Percentiles rank a stretch among this genome's conserved stretches.
phyloP scores from a whole-genome alignment of 1,140 invertebrate genomes.

The Chelonus insularis region DNA sequence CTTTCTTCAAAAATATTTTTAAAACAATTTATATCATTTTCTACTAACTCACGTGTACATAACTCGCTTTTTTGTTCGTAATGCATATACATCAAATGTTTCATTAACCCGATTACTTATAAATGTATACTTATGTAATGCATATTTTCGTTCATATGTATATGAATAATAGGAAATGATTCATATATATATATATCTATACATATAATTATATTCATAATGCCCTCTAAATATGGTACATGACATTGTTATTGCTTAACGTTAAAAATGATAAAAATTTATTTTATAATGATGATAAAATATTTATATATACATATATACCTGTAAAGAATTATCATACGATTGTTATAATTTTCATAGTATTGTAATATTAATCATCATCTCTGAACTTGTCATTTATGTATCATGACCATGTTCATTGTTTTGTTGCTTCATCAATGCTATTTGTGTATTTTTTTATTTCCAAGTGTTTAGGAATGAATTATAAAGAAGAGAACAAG shows the following conservation, averaged over 20 bases:
- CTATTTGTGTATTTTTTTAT: constrained; percentile 36
- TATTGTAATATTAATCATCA: constrained; percentile 46
- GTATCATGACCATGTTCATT: constrained; percentile 40
- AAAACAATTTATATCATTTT: constrained; percentile 40
- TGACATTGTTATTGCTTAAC: constrained; percentile 16
- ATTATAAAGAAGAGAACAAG: constrained; percentile 30
- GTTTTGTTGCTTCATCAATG: constrained; percentile 13
- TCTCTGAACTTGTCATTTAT: constrained; percentile 40
- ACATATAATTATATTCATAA: constrained; percentile 29
- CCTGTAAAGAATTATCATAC: constrained; percentile 14
- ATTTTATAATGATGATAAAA: constrained; percentile 10
- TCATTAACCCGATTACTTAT: constrained; percentile 46
- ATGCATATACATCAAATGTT: constrained; percentile 58
- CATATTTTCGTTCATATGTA: constrained; percentile 26
- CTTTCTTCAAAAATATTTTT: background rate
- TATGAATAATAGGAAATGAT: constrained; percentile 21
- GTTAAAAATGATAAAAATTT: constrained; percentile 3
- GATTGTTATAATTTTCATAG: constrained; percentile 39
- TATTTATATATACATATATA: background rate
- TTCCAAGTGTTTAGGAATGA: constrained; percentile 50
- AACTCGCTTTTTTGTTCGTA: constrained; percentile 60
- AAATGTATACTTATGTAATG: constrained; percentile 32
- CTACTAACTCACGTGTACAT: constrained; percentile 61
- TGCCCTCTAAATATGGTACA: constrained; percentile 25
- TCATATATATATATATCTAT: constrained; percentile 24